phyloP scores from a whole-genome alignment of 2,888 invertebrate genomes.

The Aphidius colemani region DNA sequence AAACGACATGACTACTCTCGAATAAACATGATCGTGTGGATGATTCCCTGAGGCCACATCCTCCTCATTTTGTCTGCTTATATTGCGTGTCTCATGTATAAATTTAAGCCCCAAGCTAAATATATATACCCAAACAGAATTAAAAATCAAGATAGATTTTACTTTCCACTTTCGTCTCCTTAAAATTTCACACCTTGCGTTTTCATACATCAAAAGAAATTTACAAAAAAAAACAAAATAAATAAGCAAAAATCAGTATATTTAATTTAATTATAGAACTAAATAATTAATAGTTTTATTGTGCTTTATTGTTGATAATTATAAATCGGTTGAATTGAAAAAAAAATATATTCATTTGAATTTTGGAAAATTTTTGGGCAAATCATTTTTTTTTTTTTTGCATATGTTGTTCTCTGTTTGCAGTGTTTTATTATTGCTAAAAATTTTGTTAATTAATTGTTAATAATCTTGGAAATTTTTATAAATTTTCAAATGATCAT shows the following conservation, averaged over 20 bases:
- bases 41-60: not conserved
- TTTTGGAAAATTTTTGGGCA: too few species aligned
- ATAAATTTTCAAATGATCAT: too few species aligned
- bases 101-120: not conserved
- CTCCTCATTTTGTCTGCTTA: not conserved
- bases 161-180: conserved; percentile 9
- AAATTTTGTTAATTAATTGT: too few species aligned
- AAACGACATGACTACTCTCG: too few species aligned
- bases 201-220: not conserved
- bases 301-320: not conserved
- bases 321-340: too few species aligned
- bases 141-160: not conserved
- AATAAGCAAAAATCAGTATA: too few species aligned
- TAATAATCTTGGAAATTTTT: too few species aligned
- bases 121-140: not conserved
- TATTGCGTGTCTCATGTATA: not conserved
- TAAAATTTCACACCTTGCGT: not conserved
- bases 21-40: not conserved
- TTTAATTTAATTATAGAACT: too few species aligned
- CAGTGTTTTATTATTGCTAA: too few species aligned
- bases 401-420: too few species aligned
- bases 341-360: too few species aligned
- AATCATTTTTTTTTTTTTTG: too few species aligned
- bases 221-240: not conserved
- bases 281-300: not conserved